Evolutionary conservation across 2,113 vertebrate genomes (phyloP), one percentile per base, ranked within the genome.

Genomic region (Chlorodrepanis virens): DNA sequence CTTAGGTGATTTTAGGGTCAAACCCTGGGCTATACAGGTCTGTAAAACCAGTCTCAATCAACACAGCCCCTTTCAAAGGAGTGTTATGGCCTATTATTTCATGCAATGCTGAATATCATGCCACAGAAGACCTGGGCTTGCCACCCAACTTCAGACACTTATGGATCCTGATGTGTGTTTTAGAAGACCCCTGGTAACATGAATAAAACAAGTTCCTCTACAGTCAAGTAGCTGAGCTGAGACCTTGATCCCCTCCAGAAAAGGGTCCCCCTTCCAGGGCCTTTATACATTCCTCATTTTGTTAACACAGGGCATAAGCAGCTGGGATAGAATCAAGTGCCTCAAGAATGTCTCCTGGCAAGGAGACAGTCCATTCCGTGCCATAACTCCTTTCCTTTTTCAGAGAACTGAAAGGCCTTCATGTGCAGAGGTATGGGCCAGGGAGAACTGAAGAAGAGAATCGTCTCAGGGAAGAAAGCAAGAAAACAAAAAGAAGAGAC

Each of bases 161-260:
- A 3, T 7, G 11, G 19, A 10, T 29, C 6, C 23, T 61, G 14
- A 5, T 6, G 1, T 53, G 5, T 10, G 14, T 42, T n/a, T 64
- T 75, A 78, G 21, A 29, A 74, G 35, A 7, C 28, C 16, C 2
- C 14, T 68, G 19, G 13, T 52, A 65, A 52, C 12, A 33, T 31
- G 10, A 10, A 2, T 25, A 78, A 42, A 14, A 65, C 23, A 33
- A 67, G 25, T 11, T 37, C 6, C 35, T 91, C 28, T 31, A 33
- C 39, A 37, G 18, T 19, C 52, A 57, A 8, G 10, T 6, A 67
- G 24, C 12, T 69, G 37, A 75, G 27, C 21, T 72, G 25, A 87
- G 60, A 69, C 19, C n/a, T 72, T 54, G 28, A 16, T 61, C 16
- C 6, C 47, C 47, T 70, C 23, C 9, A 50, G 60, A 39, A 52